Evolutionary conservation across 35 echinoderm and acorn worm genomes (phyloP), one percentile per base, ranked within the genome.

Genomic region (Diadema setosum): DNA sequence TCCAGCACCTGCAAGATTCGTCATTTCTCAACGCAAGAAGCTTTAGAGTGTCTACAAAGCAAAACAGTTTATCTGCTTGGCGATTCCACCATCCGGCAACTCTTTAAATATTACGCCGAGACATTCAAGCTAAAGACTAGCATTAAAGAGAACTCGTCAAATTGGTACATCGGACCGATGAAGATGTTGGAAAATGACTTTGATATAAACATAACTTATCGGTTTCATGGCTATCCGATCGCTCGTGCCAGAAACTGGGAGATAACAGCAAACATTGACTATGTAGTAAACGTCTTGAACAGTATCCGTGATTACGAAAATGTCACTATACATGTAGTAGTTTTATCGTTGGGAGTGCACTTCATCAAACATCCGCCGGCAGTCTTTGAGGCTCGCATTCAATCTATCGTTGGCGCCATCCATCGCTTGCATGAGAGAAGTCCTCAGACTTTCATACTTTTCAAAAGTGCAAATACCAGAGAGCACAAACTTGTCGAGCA

Each of bases 381-480:
- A 37, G 33, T 23, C 69, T 75, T 36, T 37, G 69, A 75, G 33
- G 20, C 4, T 6, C 69, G 69, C 20, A 32, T 75, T 2, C 32
- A 42, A 17, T 24, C 34, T 11, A 58, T 85, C 30, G 39, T 64
- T 39, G 15, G 5, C 12, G 55, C 83, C 29, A 6, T 85, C 5
- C 8, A 26, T 3, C 31, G 83, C 8, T 44, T 85, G 7, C 60
- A 65, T 8, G 39, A 60, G 60, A 34, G 83, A 16, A 85, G 83
- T 85, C 83, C 83, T 15, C 5, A 4, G 26, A 85, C 83, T 1
- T 42, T 85, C 5, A 37, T 85, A 36, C 20, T 85, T 5, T 60
- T 58, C 15, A 85, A 85, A 37, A 85, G 57, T 44, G 57, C n/a
- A 11, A 85, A 85, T 37, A 85, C 83, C 5, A 60, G 83, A 21